These are phyloP conservation scores for Mayetiola destructor DNA, from an alignment of 2,888 invertebrate species.

Conservation along the genomic window DNA sequence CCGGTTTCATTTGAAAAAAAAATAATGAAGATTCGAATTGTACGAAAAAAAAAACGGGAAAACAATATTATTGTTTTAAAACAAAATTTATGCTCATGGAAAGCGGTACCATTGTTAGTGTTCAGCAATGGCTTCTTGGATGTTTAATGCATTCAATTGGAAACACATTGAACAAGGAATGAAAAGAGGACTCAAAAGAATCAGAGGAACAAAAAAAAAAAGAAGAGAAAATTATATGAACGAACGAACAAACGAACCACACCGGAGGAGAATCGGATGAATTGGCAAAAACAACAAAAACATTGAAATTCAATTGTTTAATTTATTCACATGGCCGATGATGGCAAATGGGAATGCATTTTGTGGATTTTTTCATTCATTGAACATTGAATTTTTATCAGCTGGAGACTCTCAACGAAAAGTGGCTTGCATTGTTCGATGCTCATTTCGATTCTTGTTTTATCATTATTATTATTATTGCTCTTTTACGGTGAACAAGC, in stretches of 20 bases:
- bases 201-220: neutral
- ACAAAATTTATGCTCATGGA: neutral
- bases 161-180: too few relatives aligned
- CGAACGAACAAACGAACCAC: too few relatives aligned
- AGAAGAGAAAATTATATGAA: too few relatives aligned
- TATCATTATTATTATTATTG: too few relatives aligned
- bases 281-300: neutral
- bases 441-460: too few relatives aligned
- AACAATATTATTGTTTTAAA: slow-evolving; percentile 8
- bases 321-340: slow-evolving; percentile 7
- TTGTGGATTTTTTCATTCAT: slow-evolving; percentile 8
- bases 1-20: neutral
- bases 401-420: slow-evolving; percentile 3
- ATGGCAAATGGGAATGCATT: too few relatives aligned
- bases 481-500: slow-evolving; percentile 9
- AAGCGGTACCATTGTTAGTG: neutral
- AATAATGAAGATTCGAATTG: too few relatives aligned
- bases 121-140: neutral
- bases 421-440: too few relatives aligned
- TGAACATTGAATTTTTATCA: too few relatives aligned
- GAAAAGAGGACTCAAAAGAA: too few relatives aligned
- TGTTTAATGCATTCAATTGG: slow-evolving; percentile 6
- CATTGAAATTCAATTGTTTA: slow-evolving; percentile 8
- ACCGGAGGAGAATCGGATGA: neutral
- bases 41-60: slow-evolving; percentile 1